A percentile compares a stretch with the other conserved stretches of the same genome.
phyloP scores from a whole-genome alignment of 2,888 invertebrate genomes.

The Steinernema carpocapsae region DNA sequence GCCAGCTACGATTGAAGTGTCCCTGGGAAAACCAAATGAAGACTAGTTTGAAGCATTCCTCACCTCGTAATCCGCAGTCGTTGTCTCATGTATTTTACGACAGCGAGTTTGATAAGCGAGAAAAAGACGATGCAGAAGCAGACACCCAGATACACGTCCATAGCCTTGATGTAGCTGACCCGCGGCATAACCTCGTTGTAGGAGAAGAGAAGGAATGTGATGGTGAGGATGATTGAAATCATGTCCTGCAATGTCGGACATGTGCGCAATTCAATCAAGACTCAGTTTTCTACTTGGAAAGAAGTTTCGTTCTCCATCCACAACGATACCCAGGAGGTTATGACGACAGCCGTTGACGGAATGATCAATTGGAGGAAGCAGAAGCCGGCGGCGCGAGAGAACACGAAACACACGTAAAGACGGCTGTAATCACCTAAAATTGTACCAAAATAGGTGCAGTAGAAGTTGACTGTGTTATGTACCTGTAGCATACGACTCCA shows the following conservation, averaged over 20 bases:
- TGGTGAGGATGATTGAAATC: slow-evolving; percentile 67
- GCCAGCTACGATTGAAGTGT: slow-evolving; percentile 63
- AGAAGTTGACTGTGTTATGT: not conserved
- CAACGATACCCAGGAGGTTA: slow-evolving; percentile 68
- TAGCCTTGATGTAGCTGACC: slow-evolving; percentile 66
- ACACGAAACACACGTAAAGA: slow-evolving; percentile 67
- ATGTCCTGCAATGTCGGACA: slow-evolving; percentile 57
- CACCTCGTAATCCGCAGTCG: slow-evolving; percentile 56
- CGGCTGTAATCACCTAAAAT: slow-evolving; percentile 65
- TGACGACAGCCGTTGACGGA: slow-evolving; percentile 68
- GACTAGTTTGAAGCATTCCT: not conserved
- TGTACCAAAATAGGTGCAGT: slow-evolving; percentile 39
- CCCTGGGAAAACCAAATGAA: slow-evolving; percentile 44
- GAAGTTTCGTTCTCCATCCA: slow-evolving; percentile 68
- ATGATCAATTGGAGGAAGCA: slow-evolving; percentile 68
- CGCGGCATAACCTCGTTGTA: slow-evolving; percentile 69
- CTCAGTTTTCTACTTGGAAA: slow-evolving; percentile 46
- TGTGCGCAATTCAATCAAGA: no score
- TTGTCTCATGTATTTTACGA: slow-evolving; percentile 67
- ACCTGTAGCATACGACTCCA: slow-evolving; percentile 57
- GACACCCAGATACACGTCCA: slow-evolving; percentile 61
- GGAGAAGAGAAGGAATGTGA: slow-evolving; percentile 67
- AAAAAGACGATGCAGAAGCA: slow-evolving; percentile 68
- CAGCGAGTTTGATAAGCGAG: slow-evolving; percentile 67
- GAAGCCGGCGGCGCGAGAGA: slow-evolving; percentile 66